These are phyloP conservation scores for Cygnus atratus DNA, from an alignment of 2,113 vertebrate species.

Conservation along the genomic window DNA sequence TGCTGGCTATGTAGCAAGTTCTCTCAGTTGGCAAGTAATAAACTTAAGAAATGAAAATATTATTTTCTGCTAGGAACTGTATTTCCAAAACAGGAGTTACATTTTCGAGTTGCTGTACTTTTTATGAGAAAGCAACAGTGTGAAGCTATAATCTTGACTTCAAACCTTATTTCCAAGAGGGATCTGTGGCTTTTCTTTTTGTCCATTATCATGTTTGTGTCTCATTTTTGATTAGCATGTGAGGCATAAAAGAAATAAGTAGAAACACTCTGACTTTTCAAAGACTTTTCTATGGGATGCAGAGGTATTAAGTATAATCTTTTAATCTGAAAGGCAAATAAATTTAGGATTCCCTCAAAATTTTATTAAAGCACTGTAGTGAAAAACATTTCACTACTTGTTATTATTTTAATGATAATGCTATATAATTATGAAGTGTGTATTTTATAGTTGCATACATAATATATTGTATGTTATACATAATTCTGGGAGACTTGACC, in stretches of 20 bases:
- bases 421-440: background rate
- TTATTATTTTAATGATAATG: background rate
- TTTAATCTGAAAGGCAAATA: background rate
- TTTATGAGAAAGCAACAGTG: background rate
- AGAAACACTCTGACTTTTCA: background rate
- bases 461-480: background rate
- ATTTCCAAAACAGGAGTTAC: background rate
- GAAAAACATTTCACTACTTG: background rate
- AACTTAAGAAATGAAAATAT: background rate
- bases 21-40: background rate
- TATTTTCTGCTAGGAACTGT: background rate
- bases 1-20: background rate
- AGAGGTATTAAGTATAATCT: background rate
- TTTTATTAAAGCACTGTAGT: background rate
- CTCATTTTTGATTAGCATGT: background rate
- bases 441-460: background rate
- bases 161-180: background rate
- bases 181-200: background rate
- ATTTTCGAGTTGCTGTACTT: background rate
- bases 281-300: background rate
- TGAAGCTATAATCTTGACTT: background rate
- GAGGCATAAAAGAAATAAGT: background rate
- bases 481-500: background rate
- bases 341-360: background rate
- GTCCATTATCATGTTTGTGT: background rate